phyloP scores from a whole-genome alignment of 2,888 invertebrate species.

The Andricus quercusramuli region DNA sequence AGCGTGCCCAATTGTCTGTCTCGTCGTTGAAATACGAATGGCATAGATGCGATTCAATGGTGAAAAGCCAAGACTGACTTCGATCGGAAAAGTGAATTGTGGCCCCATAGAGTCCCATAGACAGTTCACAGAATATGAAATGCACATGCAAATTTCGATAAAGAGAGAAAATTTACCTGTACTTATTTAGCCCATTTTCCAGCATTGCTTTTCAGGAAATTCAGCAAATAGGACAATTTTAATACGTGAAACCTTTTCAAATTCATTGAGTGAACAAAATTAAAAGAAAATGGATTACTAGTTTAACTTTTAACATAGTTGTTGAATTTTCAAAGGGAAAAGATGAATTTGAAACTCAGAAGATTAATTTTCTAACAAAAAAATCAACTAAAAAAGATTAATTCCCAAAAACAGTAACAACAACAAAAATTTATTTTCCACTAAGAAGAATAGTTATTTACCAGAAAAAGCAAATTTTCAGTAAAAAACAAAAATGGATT shows the following conservation, averaged over 20 bases:
- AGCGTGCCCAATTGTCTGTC: slow-evolving; percentile 52
- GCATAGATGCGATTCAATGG: slow-evolving; percentile 5
- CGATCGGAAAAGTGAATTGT: slow-evolving; percentile 45
- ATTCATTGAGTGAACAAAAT: no score
- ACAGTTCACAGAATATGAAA: background rate
- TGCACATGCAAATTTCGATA: background rate
- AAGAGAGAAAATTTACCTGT: background rate
- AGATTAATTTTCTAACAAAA: no score
- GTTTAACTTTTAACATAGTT: no score
- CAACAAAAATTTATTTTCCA: no score
- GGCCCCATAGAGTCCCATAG: slow-evolving; percentile 41
- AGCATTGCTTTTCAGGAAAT: background rate
- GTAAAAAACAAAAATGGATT: no score
- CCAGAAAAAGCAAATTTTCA: no score
- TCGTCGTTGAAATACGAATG: slow-evolving; percentile 45
- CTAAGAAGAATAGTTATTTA: no score
- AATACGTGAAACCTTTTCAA: no score
- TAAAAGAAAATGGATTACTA: background rate
- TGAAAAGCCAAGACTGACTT: slow-evolving; percentile 20
- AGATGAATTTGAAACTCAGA: no score
- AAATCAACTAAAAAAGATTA: no score
- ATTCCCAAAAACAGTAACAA: no score
- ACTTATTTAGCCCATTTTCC: background rate
- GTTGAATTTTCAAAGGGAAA: no score
- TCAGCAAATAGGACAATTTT: background rate